Percentiles rank a stretch among this genome's conserved stretches.
Conservation (phyloP, 1,140 invertebrate species). For the Zaprionus lachaisei region DNA sequence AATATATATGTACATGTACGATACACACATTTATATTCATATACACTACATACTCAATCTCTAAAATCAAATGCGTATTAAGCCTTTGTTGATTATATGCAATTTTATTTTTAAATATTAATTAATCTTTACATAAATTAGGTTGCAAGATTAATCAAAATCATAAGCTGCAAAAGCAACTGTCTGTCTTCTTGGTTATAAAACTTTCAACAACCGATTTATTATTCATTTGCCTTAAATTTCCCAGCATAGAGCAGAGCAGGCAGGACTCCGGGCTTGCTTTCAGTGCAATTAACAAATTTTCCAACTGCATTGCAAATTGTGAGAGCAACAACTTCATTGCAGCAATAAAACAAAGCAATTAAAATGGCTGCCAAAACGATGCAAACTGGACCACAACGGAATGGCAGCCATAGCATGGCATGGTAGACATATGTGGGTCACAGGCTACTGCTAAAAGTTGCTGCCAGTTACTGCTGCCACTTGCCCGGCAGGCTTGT, state of each 20-base stretch:
- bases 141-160: neutral
- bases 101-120: too few relatives aligned
- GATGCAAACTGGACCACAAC: constrained; percentile 20
- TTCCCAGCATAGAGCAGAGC: neutral
- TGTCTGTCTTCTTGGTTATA: neutral
- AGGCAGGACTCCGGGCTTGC: neutral
- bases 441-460: constrained; percentile 58
- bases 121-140: neutral
- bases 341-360: constrained; percentile 70
- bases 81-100: neutral
- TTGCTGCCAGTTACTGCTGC: constrained; percentile 42
- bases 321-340: constrained; percentile 46
- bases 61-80: neutral
- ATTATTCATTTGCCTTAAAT: constrained; percentile 28
- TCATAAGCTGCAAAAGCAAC: neutral
- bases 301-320: constrained; percentile 5
- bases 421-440: constrained; percentile 61
- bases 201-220: constrained; percentile 1
- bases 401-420: constrained; percentile 15
- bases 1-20: too few relatives aligned
- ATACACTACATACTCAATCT: neutral
- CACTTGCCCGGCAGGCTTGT: constrained; percentile 54
- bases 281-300: constrained; percentile 35
- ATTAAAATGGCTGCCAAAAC: constrained; percentile 66
- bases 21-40: neutral